Conservation (phyloP, 2,797 vertebrate genomes). For the Gallinago stenura region DNA sequence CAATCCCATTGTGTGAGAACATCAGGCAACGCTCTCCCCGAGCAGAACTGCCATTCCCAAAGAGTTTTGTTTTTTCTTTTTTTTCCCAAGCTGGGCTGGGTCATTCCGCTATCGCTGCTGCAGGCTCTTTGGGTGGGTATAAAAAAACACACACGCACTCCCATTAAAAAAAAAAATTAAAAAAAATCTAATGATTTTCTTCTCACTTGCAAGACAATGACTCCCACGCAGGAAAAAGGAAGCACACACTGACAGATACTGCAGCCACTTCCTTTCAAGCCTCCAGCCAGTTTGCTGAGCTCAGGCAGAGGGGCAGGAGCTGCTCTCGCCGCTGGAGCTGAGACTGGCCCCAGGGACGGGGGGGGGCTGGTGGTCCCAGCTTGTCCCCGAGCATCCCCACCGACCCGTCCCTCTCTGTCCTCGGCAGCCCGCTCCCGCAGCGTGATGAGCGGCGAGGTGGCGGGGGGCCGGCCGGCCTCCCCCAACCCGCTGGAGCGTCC, state of each 20-base stretch:
- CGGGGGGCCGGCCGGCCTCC: slow-evolving; percentile 39
- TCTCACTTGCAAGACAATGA: slow-evolving; percentile 66
- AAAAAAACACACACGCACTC: not conserved
- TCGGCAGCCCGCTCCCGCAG: slow-evolving; percentile 89
- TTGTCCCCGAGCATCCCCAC: not conserved
- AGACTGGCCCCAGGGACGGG: accelerated
- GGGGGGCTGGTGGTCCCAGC: no score
- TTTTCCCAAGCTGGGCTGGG: not conserved
- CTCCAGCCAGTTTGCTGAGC: slow-evolving; percentile 38
- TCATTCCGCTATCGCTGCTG: not conserved
- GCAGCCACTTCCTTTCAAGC: slow-evolving; percentile 80
- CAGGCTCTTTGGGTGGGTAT: not conserved
- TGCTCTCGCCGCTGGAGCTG: not conserved
- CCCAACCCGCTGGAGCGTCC: slow-evolving; percentile 85
- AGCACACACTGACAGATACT: slow-evolving; percentile 76
- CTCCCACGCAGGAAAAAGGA: slow-evolving; percentile 84
- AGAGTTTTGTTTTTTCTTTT: accelerated
- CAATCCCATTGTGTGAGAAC: not conserved
- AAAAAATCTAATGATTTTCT: slow-evolving; percentile 1
- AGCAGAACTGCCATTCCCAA: not conserved
- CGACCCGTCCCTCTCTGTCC: not conserved
- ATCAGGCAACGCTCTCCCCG: not conserved
- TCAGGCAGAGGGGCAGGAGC: slow-evolving; percentile 14
- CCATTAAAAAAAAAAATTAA: not conserved
- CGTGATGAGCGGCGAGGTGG: slow-evolving; percentile 85